Percentiles rank a stretch among this genome's conserved stretches.
These are phyloP conservation scores for Odontomyia ornata DNA, from an alignment of 2,888 invertebrate genomes.

Conservation along the genomic window DNA sequence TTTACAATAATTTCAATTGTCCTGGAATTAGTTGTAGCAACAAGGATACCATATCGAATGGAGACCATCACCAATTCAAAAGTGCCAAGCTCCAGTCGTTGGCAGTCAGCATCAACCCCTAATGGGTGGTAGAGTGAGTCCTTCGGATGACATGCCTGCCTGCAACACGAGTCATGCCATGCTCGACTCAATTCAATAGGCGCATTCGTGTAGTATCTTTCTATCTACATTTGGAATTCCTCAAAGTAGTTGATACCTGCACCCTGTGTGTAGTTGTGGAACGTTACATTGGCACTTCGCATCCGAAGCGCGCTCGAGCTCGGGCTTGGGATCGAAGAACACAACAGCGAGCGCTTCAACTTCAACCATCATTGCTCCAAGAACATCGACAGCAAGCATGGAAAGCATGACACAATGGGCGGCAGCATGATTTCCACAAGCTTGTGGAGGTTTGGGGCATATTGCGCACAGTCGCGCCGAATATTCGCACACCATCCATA, in stretches of 20 bases:
- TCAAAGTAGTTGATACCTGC: slow-evolving; percentile 34
- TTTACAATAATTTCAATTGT: neutral
- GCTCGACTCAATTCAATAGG: slow-evolving; percentile 33
- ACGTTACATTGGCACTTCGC: slow-evolving; percentile 33
- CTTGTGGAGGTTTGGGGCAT: slow-evolving; percentile 20
- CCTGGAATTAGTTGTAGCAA: slow-evolving; percentile 10
- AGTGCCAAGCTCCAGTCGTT: neutral
- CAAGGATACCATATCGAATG: slow-evolving; percentile 5
- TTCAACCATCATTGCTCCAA: neutral
- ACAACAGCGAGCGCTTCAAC: neutral
- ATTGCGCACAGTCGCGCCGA: slow-evolving; percentile 42
- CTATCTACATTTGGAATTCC: slow-evolving; percentile 30
- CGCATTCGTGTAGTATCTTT: slow-evolving; percentile 32
- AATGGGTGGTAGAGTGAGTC: slow-evolving; percentile 14
- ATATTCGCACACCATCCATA: slow-evolving; percentile 31
- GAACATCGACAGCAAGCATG: neutral
- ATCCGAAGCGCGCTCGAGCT: slow-evolving; percentile 19
- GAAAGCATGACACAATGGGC: slow-evolving; percentile 34
- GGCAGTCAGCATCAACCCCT: slow-evolving; percentile 2
- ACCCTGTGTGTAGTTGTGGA: slow-evolving; percentile 42
- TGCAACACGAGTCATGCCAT: slow-evolving; percentile 39
- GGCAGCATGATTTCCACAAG: slow-evolving; percentile 22
- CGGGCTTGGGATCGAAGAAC: slow-evolving; percentile 22
- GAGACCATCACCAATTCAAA: slow-evolving; percentile 1
- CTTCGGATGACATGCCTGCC: slow-evolving; percentile 26